Evolutionary conservation across 2,797 vertebrate genomes (phyloP).

Genomic region (Propithecus deckenii): DNA sequence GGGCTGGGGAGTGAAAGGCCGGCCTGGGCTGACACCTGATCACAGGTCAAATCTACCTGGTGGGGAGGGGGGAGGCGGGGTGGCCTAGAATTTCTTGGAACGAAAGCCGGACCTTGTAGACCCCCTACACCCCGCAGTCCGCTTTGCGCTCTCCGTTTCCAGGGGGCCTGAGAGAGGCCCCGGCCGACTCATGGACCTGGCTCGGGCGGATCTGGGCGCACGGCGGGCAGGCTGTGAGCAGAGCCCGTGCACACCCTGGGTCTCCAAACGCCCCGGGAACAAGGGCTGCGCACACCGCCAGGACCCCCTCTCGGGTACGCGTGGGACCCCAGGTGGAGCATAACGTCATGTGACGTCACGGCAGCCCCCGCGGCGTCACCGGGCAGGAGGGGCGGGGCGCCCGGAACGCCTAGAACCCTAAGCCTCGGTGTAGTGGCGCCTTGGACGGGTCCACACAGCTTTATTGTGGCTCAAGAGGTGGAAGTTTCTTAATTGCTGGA

Average conservation of each 20-base stretch:
- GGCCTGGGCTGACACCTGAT: accelerated
- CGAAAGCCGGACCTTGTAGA: not conserved
- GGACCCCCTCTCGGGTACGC: not conserved
- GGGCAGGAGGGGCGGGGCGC: not conserved
- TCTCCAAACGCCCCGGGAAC: not conserved
- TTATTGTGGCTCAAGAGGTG: not conserved
- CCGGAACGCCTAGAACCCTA: not conserved
- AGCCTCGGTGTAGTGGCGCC: not conserved
- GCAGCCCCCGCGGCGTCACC: not conserved
- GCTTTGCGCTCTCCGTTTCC: not conserved
- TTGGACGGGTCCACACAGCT: not conserved
- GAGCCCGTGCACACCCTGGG: accelerated
- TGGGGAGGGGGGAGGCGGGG: not conserved
- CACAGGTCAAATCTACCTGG: not conserved
- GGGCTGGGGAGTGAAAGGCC: not conserved
- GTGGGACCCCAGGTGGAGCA: not conserved
- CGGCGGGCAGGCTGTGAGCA: not conserved
- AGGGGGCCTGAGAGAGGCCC: not conserved
- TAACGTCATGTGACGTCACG: slow-evolving; percentile 48
- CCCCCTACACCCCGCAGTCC: no score
- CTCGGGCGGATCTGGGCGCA: not conserved
- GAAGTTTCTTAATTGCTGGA: not conserved
- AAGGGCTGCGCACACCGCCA: not conserved
- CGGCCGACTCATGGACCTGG: not conserved
- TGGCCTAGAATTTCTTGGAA: not conserved